phyloP scores from a whole-genome alignment of 1,140 invertebrate species.

The Aradophagus sp. region DNA sequence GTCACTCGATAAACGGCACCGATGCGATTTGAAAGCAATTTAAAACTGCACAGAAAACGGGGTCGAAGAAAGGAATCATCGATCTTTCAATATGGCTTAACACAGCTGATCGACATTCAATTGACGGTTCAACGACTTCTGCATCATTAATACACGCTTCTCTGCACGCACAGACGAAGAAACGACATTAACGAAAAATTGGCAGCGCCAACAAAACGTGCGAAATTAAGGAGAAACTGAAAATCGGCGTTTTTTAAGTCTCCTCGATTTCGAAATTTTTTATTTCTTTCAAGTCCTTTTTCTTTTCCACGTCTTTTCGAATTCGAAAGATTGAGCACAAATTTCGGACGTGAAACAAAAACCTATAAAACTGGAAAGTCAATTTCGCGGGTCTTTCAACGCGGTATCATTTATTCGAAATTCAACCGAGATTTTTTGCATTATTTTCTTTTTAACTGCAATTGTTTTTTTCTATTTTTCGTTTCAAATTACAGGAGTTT shows the following conservation, averaged over 20 bases:
- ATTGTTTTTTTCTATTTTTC: too few relatives aligned
- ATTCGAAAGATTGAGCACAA: too few relatives aligned
- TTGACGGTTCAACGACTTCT: constrained; percentile 50
- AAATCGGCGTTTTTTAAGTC: neutral
- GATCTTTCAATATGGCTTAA: constrained; percentile 61
- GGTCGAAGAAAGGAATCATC: constrained; percentile 64
- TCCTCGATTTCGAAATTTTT: too few relatives aligned
- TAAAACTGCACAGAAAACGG: constrained; percentile 58
- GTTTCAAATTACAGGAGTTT: too few relatives aligned
- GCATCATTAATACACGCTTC: constrained; percentile 44
- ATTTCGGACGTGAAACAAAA: too few relatives aligned
- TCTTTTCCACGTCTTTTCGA: too few relatives aligned
- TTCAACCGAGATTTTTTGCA: too few relatives aligned
- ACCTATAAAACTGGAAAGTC: too few relatives aligned
- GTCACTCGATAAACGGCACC: constrained; percentile 39
- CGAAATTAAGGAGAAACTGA: neutral
- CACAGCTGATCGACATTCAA: constrained; percentile 63
- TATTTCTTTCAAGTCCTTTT: too few relatives aligned
- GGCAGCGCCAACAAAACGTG: neutral
- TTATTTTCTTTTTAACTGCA: too few relatives aligned
- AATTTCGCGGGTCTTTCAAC: too few relatives aligned
- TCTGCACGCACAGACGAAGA: constrained; percentile 21
- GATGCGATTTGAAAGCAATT: constrained; percentile 64
- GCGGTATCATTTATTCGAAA: too few relatives aligned
- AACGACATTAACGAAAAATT: constrained; percentile 24